phyloP scores from a whole-genome alignment of 2,888 invertebrate species.

The Syrphus vitripennis region DNA sequence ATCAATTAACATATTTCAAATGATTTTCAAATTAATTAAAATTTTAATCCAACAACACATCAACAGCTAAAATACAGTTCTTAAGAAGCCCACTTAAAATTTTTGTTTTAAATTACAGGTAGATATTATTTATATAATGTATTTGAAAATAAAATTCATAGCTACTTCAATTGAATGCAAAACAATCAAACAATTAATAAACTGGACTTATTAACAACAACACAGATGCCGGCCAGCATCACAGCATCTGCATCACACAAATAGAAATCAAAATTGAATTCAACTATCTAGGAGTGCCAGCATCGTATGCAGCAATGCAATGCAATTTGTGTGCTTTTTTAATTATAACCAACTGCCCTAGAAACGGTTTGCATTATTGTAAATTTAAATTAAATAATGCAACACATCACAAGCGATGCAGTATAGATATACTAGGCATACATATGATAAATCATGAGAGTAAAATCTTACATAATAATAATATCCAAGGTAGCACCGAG shows the following conservation, averaged over 20 bases:
- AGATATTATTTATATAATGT: not conserved
- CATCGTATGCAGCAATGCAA: not conserved
- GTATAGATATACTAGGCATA: too few species aligned
- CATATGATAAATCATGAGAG: constrained; percentile 24
- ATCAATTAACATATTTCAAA: too few species aligned
- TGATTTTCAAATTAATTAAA: not conserved
- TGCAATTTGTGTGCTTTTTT: not conserved
- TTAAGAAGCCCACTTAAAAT: not conserved
- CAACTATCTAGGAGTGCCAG: constrained; percentile 11
- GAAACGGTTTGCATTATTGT: constrained; percentile 30
- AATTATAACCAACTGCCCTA: constrained; percentile 31
- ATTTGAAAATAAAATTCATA: not conserved
- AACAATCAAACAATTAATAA: not conserved
- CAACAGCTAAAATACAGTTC: not conserved
- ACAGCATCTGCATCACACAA: not conserved
- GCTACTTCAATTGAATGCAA: not conserved
- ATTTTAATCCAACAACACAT: not conserved
- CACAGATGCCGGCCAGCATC: not conserved
- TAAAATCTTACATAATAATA: constrained; percentile 43
- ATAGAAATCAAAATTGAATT: constrained; percentile 21
- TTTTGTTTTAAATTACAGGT: not conserved
- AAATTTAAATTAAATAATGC: constrained; percentile 38
- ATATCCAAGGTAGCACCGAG: not conserved
- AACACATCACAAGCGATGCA: constrained; percentile 29
- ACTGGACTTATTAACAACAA: not conserved